Evolutionary conservation across 2,797 vertebrate species (phyloP), one percentile per base, ranked within the genome.

Genomic region (Oryzias dopingdopingensis): DNA sequence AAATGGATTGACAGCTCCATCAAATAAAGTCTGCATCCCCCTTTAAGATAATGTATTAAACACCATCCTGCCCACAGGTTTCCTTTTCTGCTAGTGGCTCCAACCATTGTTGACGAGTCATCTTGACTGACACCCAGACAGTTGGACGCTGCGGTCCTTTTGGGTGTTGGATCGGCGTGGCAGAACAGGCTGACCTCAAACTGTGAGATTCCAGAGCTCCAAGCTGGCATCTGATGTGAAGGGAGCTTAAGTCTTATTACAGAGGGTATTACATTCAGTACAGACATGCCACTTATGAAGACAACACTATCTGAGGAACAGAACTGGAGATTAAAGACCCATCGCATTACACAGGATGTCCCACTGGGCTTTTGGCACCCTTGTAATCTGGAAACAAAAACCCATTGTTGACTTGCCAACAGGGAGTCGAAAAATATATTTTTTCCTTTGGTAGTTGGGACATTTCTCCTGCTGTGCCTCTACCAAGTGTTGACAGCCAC

Each of bases 211-310:
- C 72, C 63, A 24, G 58, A 70, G 65, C 66, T 79, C 65, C 70
- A 59, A 66, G 73, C 76, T 85, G 80, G 80, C 81, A 79, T 73
- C 70, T 49, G 32, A 82, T 72, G 75, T 74, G 81, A 78, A 71
- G 72, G 70, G 57, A 70, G 81, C 74, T 90, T 88, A 87, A 86
- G 79, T 86, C 84, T 81, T 84, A 83, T 88, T 88, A 86, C 70
- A 72, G 64, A 65, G 77, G 82, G 82, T 79, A 82, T 86, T 88
- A 85, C 84, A 85, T 74, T 80, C 79, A 82, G 86, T 79, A 82
- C 75, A 80, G 80, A 86, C 81, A 81, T 48, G 70, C 69, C 82
- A 78, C 78, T 86, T 87, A 89, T 83, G 80, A 87, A 82, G 79
- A 87, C 81, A 75, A 83, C 85, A 81, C 82, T 87, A 83, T 88